Percentiles rank a stretch among this genome's conserved stretches.
These are phyloP conservation scores for Petrocephalus schoutedeni DNA, from an alignment of 2,797 vertebrate genomes.

Conservation along the genomic window DNA sequence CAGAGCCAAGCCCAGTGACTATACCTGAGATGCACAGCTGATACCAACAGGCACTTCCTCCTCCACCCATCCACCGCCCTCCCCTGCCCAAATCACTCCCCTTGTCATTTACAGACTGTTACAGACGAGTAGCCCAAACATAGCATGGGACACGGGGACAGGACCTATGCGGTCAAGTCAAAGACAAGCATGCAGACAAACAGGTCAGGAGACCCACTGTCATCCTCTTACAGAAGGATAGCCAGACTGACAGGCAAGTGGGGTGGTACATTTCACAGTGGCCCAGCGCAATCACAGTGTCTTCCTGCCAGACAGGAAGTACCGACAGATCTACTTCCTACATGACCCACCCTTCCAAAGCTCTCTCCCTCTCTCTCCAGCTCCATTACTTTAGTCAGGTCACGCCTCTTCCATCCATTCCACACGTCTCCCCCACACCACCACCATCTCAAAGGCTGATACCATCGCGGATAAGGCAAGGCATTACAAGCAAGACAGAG, in stretches of 20 bases:
- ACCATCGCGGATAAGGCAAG: neutral
- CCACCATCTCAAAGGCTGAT: neutral
- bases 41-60: slow-evolving; percentile 10
- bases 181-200: neutral
- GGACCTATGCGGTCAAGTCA: neutral
- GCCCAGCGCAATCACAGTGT: neutral
- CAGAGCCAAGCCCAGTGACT: neutral
- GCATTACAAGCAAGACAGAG: slow-evolving; percentile 39
- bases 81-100: neutral
- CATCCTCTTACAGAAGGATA: too few species aligned
- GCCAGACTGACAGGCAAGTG: too few species aligned
- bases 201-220: too few species aligned
- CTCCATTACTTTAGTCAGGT: neutral
- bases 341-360: neutral
- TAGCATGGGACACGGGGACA: neutral
- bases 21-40: neutral
- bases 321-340: neutral
- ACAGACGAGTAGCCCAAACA: neutral
- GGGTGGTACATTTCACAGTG: neutral
- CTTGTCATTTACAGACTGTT: neutral
- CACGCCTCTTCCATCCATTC: neutral
- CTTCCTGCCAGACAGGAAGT: neutral
- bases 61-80: neutral
- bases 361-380: neutral
- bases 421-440: neutral